These are phyloP conservation scores for Caenorhabditis doughertyi DNA, from an alignment of 2,888 invertebrate genomes.

Conservation along the genomic window DNA sequence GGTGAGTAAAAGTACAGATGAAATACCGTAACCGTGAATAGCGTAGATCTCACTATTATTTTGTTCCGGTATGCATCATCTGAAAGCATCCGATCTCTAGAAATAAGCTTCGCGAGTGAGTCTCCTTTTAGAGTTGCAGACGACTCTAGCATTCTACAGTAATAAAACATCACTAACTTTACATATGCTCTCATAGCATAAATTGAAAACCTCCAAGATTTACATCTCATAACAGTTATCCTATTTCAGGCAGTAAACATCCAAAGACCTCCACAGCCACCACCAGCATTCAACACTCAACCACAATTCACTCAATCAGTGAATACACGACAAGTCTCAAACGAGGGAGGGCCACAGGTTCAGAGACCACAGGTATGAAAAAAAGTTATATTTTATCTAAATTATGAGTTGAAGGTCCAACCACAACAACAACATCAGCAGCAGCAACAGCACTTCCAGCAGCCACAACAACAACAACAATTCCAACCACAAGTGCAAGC, in stretches of 20 bases:
- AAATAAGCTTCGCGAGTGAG: too few relatives aligned
- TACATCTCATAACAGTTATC: background rate
- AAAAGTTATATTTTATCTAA: background rate
- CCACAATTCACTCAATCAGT: conserved; percentile 58
- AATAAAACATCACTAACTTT: too few relatives aligned
- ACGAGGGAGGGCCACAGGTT: conserved; percentile 56
- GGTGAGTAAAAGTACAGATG: background rate
- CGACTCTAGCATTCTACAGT: too few relatives aligned
- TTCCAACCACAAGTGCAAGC: conserved; percentile 17
- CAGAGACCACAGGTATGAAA: conserved; percentile 28
- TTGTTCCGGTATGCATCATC: too few relatives aligned
- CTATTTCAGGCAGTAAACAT: conserved; percentile 19
- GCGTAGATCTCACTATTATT: too few relatives aligned
- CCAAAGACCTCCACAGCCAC: conserved; percentile 55
- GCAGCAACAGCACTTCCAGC: conserved; percentile 27
- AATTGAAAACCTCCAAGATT: too few relatives aligned
- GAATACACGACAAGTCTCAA: conserved; percentile 58
- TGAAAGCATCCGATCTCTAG: too few relatives aligned
- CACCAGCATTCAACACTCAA: conserved; percentile 56
- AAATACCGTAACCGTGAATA: background rate
- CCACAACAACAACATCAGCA: conserved; percentile 46
- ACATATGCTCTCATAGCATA: too few relatives aligned
- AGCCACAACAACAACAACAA: conserved; percentile 31
- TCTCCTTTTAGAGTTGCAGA: too few relatives aligned
- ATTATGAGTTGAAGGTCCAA: background rate